Conservation (phyloP, 2,888 invertebrate genomes). For the Trichogramma evanescens region DNA sequence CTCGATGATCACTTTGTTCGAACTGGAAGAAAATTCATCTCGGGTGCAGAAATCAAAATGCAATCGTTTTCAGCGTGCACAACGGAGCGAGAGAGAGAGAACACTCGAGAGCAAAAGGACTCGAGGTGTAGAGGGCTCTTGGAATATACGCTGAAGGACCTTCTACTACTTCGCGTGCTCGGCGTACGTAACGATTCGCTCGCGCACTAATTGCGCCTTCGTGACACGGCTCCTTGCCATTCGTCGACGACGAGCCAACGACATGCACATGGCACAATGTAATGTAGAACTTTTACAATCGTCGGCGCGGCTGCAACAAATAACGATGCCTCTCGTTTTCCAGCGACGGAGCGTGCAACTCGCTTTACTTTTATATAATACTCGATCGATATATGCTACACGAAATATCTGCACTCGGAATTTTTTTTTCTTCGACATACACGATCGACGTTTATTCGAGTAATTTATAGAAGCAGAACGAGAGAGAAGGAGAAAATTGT, state of each 20-base stretch:
- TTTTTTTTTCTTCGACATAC: no score
- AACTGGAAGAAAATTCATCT: constrained; percentile 6
- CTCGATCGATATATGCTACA: no score
- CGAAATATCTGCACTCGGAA: no score
- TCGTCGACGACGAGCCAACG: constrained; percentile 40
- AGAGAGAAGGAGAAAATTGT: no score
- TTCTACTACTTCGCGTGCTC: constrained; percentile 32
- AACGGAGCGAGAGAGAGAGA: no score
- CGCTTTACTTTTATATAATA: no score
- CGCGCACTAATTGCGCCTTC: constrained; percentile 47
- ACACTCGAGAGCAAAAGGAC: constrained; percentile 29
- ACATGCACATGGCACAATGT: constrained; percentile 28
- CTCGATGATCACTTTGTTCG: no score
- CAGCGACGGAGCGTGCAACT: no score
- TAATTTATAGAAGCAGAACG: no score
- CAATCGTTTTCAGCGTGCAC: constrained; percentile 34
- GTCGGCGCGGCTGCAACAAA: not conserved
- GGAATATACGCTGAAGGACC: constrained; percentile 35
- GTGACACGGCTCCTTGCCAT: constrained; percentile 31
- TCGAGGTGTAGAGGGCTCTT: constrained; percentile 37
- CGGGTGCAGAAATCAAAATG: constrained; percentile 43
- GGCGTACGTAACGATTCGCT: constrained; percentile 31
- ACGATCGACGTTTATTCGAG: no score
- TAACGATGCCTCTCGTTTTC: constrained; percentile 18
- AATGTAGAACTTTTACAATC: constrained; percentile 19